Conservation (phyloP, 2,888 invertebrate genomes). For the Troglohyphantes excavatus region DNA sequence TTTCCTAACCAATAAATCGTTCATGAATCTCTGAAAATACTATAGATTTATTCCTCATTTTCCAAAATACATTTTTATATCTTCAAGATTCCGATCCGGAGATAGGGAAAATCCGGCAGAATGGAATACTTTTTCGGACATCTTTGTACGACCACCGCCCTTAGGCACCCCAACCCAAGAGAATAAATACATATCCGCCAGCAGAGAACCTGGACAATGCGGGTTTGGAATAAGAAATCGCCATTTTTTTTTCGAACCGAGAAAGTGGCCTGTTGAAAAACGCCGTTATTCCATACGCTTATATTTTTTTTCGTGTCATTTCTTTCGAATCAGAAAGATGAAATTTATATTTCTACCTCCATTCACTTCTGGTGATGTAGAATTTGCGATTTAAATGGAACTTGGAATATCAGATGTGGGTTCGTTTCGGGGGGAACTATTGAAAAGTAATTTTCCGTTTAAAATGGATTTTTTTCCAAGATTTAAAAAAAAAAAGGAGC, state of each 20-base stretch:
- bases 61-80: too few relatives aligned
- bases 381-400: background rate
- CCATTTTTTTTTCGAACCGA: background rate
- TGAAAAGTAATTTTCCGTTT: background rate
- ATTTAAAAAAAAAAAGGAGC: too few relatives aligned
- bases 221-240: background rate
- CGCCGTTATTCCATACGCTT: background rate
- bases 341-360: background rate
- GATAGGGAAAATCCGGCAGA: slow-evolving; percentile 20
- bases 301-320: background rate
- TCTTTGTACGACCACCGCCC: slow-evolving; percentile 17
- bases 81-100: background rate
- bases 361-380: background rate
- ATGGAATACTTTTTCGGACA: slow-evolving; percentile 39
- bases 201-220: slow-evolving; percentile 15
- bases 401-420: background rate
- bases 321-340: background rate
- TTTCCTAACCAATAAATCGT: too few relatives aligned
- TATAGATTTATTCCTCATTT: too few relatives aligned
- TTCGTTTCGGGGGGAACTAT: background rate
- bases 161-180: background rate
- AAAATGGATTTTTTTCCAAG: background rate
- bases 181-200: slow-evolving; percentile 40
- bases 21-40: too few relatives aligned
- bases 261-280: background rate